These are phyloP conservation scores for Ammodytes dubius DNA, from an alignment of 2,113 vertebrate species.

Conservation along the genomic window DNA sequence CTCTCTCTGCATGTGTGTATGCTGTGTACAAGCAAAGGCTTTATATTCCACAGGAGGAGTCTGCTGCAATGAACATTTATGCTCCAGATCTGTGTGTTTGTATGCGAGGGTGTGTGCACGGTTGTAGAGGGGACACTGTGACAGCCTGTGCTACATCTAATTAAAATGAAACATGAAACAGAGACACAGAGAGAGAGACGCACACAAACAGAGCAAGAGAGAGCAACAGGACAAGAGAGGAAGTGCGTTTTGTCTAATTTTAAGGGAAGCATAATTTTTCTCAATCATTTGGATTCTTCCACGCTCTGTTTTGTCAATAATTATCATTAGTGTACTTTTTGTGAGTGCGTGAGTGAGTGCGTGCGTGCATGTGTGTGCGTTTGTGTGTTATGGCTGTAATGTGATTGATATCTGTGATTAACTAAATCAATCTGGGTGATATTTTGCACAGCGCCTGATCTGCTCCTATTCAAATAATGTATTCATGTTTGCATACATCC, in stretches of 20 bases:
- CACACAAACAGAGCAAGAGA: background rate
- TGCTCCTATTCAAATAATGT: background rate
- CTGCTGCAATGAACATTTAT: conserved; percentile 31
- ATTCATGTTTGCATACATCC: background rate
- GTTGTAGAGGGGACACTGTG: conserved; percentile 20
- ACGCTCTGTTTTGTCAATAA: too few species aligned
- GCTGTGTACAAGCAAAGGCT: conserved; percentile 22
- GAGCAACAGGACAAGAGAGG: background rate
- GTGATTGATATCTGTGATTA: background rate
- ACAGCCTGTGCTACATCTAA: conserved; percentile 39
- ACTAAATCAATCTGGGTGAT: background rate
- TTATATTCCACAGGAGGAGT: conserved; percentile 36
- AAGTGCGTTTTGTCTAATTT: background rate
- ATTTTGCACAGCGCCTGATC: too few species aligned
- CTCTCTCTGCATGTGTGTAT: background rate
- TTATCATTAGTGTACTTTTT: too few species aligned
- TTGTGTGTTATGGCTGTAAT: background rate
- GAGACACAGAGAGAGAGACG: background rate
- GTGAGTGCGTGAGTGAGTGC: background rate
- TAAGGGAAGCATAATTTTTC: too few species aligned
- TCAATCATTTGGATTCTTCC: too few species aligned
- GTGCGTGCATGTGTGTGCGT: background rate
- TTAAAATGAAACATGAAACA: conserved; percentile 50
- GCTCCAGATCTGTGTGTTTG: conserved; percentile 40
- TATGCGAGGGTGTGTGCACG: background rate